Conservation (phyloP, 2,113 vertebrate genomes). For the Hymenochirus boettgeri region DNA sequence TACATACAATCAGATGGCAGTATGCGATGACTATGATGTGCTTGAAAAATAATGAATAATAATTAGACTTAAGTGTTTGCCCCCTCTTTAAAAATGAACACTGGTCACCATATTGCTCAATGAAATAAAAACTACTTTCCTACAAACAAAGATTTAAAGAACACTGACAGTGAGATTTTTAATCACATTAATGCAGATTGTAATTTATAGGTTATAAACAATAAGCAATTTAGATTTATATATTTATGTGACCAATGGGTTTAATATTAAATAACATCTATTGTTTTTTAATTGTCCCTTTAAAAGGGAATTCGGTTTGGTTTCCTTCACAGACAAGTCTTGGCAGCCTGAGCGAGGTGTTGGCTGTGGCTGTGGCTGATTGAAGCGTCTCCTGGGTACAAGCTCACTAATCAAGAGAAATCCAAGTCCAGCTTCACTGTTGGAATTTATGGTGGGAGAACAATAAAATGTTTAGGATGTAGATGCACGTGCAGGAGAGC, state of each 20-base stretch:
- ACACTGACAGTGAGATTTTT: not conserved
- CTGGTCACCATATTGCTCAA: too few relatives aligned
- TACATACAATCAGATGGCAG: too few relatives aligned
- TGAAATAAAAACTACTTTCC: too few relatives aligned
- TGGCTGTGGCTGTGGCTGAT: conserved; percentile 23
- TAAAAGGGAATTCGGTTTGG: conserved; percentile 36
- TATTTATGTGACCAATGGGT: conserved; percentile 1
- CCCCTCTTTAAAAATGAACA: too few relatives aligned
- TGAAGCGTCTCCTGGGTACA: conserved; percentile 32
- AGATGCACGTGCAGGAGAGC: conserved; percentile 21
- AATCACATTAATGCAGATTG: not conserved
- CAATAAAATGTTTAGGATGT: conserved; percentile 38
- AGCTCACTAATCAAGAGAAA: conserved; percentile 37
- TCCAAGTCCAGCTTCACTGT: conserved; percentile 33
- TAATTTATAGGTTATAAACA: not conserved
- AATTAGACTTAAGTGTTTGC: too few relatives aligned
- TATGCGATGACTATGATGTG: too few relatives aligned
- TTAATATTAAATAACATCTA: conserved; percentile 33
- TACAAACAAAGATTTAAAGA: not conserved
- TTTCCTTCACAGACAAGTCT: conserved; percentile 39
- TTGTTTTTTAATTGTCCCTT: conserved; percentile 38
- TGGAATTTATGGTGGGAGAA: conserved; percentile 32
- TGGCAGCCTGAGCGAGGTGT: conserved; percentile 28
- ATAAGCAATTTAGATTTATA: not conserved
- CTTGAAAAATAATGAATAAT: too few relatives aligned